A percentile compares a stretch with the other conserved stretches of the same genome.
These are phyloP conservation scores for Drosophila parthenogenetica DNA, from an alignment of 2,888 invertebrate genomes.

Conservation along the genomic window DNA sequence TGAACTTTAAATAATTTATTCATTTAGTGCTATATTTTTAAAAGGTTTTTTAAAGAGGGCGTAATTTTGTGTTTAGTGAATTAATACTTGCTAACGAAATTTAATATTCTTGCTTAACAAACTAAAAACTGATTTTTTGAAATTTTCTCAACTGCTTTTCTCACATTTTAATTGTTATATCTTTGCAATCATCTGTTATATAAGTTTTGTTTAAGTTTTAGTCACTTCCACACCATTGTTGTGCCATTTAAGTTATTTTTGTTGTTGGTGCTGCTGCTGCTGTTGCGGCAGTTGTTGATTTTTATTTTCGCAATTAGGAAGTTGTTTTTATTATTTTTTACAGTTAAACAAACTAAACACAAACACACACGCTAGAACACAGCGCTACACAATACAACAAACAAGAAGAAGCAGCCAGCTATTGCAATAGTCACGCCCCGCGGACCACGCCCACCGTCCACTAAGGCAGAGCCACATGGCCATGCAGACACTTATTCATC, in stretches of 20 bases:
- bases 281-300: slow-evolving; percentile 66
- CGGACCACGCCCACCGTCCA: slow-evolving; percentile 30
- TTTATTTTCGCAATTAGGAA: slow-evolving; percentile 79
- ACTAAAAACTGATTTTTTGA: no score
- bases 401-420: slow-evolving; percentile 26
- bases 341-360: slow-evolving; percentile 67
- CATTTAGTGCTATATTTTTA: background rate
- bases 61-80: no score
- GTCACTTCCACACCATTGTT: slow-evolving; percentile 34
- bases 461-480: slow-evolving; percentile 43
- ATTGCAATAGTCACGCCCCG: slow-evolving; percentile 55
- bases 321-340: slow-evolving; percentile 73
- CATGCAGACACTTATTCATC: slow-evolving; percentile 78
- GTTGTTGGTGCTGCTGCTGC: slow-evolving; percentile 32
- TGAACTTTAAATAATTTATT: background rate
- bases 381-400: background rate
- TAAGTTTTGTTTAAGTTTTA: background rate
- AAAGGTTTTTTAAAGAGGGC: background rate
- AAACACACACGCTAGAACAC: slow-evolving; percentile 17
- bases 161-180: background rate
- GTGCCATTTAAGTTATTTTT: slow-evolving; percentile 19
- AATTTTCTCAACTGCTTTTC: no score
- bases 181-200: background rate
- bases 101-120: no score
- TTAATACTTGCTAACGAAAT: no score